These are phyloP conservation scores for Echinops telfairi DNA, from an alignment of 2,113 vertebrate species.

Conservation along the genomic window DNA sequence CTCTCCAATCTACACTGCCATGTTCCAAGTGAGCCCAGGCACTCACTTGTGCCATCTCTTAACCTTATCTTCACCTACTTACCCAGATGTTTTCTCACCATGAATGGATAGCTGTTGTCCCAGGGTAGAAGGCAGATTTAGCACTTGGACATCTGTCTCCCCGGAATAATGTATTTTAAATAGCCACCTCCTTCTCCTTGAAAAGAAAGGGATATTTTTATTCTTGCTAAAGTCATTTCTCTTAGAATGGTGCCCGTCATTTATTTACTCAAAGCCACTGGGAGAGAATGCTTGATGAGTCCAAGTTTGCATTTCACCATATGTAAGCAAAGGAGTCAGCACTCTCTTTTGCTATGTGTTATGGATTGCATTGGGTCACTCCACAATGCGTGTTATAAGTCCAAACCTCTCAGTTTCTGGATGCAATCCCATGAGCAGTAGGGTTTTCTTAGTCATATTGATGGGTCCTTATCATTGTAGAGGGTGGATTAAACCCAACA, in stretches of 20 bases:
- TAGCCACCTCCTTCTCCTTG: too few species aligned
- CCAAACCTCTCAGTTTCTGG: neutral
- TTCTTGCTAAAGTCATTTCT: neutral
- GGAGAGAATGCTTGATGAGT: constrained; percentile 21
- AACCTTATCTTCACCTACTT: too few species aligned
- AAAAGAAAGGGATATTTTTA: neutral
- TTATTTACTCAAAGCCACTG: constrained; percentile 26
- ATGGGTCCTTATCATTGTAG: neutral
- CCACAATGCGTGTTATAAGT: neutral
- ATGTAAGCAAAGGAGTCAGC: neutral
- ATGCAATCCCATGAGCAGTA: neutral
- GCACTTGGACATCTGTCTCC: too few species aligned
- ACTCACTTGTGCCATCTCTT: too few species aligned
- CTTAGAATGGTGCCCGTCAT: neutral
- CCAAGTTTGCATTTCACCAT: neutral
- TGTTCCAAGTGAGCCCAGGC: too few species aligned
- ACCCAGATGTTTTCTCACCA: too few species aligned
- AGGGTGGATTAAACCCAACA: neutral
- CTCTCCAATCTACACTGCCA: too few species aligned
- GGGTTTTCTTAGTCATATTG: neutral
- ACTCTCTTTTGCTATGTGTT: neutral
- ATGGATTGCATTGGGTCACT: neutral
- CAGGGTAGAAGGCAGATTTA: too few species aligned
- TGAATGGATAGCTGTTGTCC: too few species aligned
- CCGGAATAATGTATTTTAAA: too few species aligned